A percentile compares a stretch with the other conserved stretches of the same genome.
phyloP scores from a whole-genome alignment of 2,888 invertebrate genomes.

The Amphimallon solstitiale region DNA sequence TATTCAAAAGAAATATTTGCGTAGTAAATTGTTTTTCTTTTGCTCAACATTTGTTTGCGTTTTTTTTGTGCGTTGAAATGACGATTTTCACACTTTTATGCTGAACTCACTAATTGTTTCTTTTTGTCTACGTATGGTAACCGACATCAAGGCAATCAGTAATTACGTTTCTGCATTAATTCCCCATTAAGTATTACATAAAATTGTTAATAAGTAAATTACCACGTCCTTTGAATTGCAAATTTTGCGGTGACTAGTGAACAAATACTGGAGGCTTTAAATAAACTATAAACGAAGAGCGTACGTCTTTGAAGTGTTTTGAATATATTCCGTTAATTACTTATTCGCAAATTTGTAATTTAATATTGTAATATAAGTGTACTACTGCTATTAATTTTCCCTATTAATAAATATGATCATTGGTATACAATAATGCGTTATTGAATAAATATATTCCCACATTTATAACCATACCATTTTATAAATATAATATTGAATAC shows the following conservation, averaged over 20 bases:
- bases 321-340: background rate
- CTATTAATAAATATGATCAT: too few relatives aligned
- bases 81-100: conserved; percentile 5
- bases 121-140: too few relatives aligned
- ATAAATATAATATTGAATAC: too few relatives aligned
- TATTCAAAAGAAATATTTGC: too few relatives aligned
- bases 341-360: too few relatives aligned
- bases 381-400: too few relatives aligned
- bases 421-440: too few relatives aligned
- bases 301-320: background rate
- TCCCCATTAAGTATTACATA: conserved; percentile 13
- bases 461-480: too few relatives aligned
- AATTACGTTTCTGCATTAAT: conserved; percentile 19
- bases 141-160: background rate
- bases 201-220: conserved; percentile 19
- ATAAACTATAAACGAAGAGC: background rate
- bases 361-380: too few relatives aligned
- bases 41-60: conserved; percentile 14
- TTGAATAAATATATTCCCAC: too few relatives aligned
- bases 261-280: background rate
- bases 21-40: too few relatives aligned
- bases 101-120: background rate
- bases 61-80: background rate
- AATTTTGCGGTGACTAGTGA: conserved; percentile 15
- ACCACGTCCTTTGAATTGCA: conserved; percentile 1